These are phyloP conservation scores for Synanthedon formicaeformis DNA, from an alignment of 2,888 invertebrate genomes.

Conservation along the genomic window DNA sequence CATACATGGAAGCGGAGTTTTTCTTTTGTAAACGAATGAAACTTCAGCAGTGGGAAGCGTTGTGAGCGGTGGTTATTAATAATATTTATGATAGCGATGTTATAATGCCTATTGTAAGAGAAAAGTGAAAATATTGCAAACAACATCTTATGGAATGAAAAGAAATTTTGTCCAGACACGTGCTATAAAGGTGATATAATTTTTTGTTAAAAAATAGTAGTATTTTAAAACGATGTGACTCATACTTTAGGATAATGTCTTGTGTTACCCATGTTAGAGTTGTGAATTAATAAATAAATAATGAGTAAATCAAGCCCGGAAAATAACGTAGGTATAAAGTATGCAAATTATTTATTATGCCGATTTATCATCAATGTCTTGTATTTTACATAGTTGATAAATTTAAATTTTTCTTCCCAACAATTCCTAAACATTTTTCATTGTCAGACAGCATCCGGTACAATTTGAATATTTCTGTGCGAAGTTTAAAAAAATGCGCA, in stretches of 20 bases:
- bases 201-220: too few species aligned
- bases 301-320: too few species aligned
- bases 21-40: constrained; percentile 65
- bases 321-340: too few species aligned
- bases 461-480: constrained; percentile 21
- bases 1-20: constrained; percentile 63
- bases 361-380: too few species aligned
- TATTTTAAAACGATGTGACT: too few species aligned
- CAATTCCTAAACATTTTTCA: constrained; percentile 4
- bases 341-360: too few species aligned
- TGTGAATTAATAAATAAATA: too few species aligned
- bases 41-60: constrained; percentile 41
- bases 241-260: too few species aligned
- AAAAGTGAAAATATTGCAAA: constrained; percentile 34
- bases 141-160: constrained; percentile 14
- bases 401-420: not conserved
- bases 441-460: constrained; percentile 26
- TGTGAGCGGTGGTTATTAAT: constrained; percentile 51
- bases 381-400: too few species aligned
- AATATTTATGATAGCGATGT: constrained; percentile 52
- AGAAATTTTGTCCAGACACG: too few species aligned
- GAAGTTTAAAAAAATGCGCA: constrained; percentile 8
- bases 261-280: too few species aligned
- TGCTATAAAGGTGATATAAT: too few species aligned
- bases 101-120: constrained; percentile 38